A percentile compares a stretch with the other conserved stretches of the same genome.
Conservation (phyloP, 92 coral and sea anemone genomes). For the Porites rus region DNA sequence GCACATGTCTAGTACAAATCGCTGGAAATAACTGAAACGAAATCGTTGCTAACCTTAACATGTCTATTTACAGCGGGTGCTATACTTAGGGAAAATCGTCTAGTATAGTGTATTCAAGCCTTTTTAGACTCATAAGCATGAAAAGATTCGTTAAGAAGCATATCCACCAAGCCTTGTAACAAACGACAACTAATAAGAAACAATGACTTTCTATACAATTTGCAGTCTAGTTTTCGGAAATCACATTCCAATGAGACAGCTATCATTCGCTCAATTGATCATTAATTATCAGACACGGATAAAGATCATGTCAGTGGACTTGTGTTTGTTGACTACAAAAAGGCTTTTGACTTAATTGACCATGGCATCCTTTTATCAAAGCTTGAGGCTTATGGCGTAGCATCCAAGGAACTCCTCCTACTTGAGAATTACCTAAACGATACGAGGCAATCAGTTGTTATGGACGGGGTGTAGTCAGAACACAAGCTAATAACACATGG, state of each 20-base stretch:
- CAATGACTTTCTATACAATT: constrained; percentile 29
- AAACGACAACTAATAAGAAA: background rate
- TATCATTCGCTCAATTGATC: constrained; percentile 26
- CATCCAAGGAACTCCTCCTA: constrained; percentile 26
- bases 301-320: constrained; percentile 32
- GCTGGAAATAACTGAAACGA: too few relatives aligned
- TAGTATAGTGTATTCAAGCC: too few relatives aligned
- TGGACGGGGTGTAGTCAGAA: background rate
- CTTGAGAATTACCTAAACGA: constrained; percentile 27
- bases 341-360: constrained; percentile 58
- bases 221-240: constrained; percentile 27
- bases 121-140: too few relatives aligned
- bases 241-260: constrained; percentile 19
- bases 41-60: too few relatives aligned
- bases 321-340: constrained; percentile 16
- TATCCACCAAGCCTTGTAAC: constrained; percentile 7
- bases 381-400: constrained; percentile 44
- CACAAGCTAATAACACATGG: too few relatives aligned
- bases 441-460: constrained; percentile 25
- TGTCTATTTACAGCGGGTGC: too few relatives aligned
- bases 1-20: too few relatives aligned
- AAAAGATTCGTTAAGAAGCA: background rate
- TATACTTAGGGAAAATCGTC: too few relatives aligned
- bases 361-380: constrained; percentile 40
- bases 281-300: constrained; percentile 43